A percentile compares a stretch with the other conserved stretches of the same genome.
These are phyloP conservation scores for Pheosia tremula DNA, from an alignment of 2,888 invertebrate species.

Conservation along the genomic window DNA sequence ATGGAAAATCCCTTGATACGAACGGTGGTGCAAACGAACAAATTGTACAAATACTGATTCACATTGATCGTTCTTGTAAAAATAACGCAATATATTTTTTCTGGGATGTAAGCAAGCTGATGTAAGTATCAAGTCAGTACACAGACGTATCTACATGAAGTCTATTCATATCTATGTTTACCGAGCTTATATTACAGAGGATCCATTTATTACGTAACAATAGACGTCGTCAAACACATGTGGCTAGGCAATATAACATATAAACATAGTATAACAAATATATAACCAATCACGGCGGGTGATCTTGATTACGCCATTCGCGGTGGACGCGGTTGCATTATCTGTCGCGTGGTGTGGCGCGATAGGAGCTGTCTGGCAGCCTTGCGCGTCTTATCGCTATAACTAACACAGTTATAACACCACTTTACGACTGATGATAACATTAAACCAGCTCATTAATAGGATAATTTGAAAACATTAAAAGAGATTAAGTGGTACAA, in stretches of 20 bases:
- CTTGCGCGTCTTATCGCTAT: slow-evolving; percentile 17
- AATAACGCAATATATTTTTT: neutral
- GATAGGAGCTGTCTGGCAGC: slow-evolving; percentile 12
- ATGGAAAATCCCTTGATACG: slow-evolving; percentile 18
- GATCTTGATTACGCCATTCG: slow-evolving; percentile 42
- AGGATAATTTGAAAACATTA: slow-evolving; percentile 43
- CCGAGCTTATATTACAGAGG: neutral
- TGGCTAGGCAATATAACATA: slow-evolving; percentile 13
- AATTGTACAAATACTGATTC: slow-evolving; percentile 11
- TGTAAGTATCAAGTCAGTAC: too few relatives aligned
- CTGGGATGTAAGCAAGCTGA: too few relatives aligned
- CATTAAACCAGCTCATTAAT: slow-evolving; percentile 41
- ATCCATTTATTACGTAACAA: neutral
- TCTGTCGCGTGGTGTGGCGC: slow-evolving; percentile 23
- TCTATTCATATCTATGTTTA: neutral
- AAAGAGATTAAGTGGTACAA: slow-evolving; percentile 39
- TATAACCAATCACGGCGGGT: slow-evolving; percentile 35
- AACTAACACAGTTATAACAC: slow-evolving; percentile 31
- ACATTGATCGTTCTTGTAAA: neutral
- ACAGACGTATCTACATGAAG: too few relatives aligned
- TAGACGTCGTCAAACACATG: neutral
- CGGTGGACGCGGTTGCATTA: slow-evolving; percentile 35
- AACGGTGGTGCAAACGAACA: slow-evolving; percentile 14
- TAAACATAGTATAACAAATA: slow-evolving; percentile 20
- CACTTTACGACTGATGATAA: slow-evolving; percentile 30